Conservation (phyloP, 2,888 invertebrate genomes). For the Limnephilus auricula region DNA sequence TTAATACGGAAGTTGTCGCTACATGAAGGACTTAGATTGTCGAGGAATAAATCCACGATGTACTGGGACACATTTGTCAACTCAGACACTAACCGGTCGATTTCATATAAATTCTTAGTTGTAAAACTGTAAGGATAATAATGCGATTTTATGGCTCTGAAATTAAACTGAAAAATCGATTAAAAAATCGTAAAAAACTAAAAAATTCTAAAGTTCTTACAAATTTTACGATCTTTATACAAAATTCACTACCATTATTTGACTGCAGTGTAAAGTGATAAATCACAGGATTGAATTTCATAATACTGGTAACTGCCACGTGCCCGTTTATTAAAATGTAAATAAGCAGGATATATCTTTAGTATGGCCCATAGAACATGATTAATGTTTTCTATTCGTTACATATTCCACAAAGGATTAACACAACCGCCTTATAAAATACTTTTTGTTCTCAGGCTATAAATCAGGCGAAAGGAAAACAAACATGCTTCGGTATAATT, state of each 20-base stretch:
- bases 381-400: conserved; percentile 8
- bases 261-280: background rate
- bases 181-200: background rate
- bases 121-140: too few species aligned
- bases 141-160: too few species aligned
- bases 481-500: conserved; percentile 56
- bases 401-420: conserved; percentile 26
- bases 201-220: background rate
- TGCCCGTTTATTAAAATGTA: background rate
- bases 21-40: too few species aligned
- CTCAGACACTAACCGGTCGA: too few species aligned
- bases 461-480: conserved; percentile 49
- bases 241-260: background rate
- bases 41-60: too few species aligned
- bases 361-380: background rate
- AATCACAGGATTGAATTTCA: background rate
- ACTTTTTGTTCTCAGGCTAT: conserved; percentile 20
- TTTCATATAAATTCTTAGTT: too few species aligned
- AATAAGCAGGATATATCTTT: background rate
- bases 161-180: too few species aligned
- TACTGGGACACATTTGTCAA: too few species aligned
- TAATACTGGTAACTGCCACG: background rate
- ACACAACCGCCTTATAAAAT: background rate
- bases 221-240: background rate
- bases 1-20: too few species aligned